phyloP scores from a whole-genome alignment of 2,113 vertebrate species.

The Lepisosteus oculatus region DNA sequence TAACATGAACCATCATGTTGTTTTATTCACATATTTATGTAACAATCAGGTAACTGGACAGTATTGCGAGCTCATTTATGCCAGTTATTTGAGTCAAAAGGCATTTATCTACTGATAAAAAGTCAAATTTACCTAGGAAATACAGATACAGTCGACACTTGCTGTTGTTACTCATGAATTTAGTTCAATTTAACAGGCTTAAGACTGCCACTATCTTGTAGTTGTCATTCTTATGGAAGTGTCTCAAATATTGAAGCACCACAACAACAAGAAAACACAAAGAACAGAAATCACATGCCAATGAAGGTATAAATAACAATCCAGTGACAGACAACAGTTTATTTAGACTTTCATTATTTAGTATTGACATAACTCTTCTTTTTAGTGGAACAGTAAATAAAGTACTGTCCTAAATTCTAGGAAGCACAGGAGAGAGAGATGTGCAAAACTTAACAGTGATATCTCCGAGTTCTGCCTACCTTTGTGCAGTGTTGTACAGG shows the following conservation, averaged over 20 bases:
- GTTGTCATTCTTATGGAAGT: too few relatives aligned
- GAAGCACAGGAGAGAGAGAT: not conserved
- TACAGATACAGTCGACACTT: not conserved
- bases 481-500: not conserved
- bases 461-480: not conserved
- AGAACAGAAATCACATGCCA: too few relatives aligned
- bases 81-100: conserved; percentile 27
- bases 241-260: too few relatives aligned
- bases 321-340: too few relatives aligned
- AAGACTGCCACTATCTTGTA: too few relatives aligned
- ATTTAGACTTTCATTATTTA: too few relatives aligned
- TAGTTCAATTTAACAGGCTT: too few relatives aligned
- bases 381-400: not conserved
- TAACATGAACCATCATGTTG: too few relatives aligned
- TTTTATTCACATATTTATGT: too few relatives aligned
- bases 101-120: conserved; percentile 13
- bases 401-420: not conserved
- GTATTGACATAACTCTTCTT: not conserved
- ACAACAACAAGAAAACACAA: too few relatives aligned
- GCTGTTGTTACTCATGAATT: too few relatives aligned
- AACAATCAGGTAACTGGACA: conserved; percentile 27
- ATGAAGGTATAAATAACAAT: too few relatives aligned
- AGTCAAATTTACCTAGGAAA: not conserved
- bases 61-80: conserved; percentile 21
- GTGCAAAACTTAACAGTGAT: not conserved